Conservation (phyloP, 2,113 vertebrate genomes). For the Albula goreensis region DNA sequence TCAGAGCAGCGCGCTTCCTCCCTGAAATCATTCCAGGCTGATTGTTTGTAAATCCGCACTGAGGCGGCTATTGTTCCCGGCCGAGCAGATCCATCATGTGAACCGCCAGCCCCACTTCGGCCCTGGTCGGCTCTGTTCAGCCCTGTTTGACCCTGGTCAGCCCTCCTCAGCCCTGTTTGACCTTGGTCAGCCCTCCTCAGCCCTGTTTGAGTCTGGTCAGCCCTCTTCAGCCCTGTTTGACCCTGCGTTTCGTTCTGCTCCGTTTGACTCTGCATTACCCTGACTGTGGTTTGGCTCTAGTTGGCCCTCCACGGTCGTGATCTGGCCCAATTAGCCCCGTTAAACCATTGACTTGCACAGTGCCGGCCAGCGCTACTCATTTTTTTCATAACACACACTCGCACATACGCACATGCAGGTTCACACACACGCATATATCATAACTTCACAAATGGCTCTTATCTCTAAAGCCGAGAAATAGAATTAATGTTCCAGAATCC, state of each 20-base stretch:
- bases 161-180: not conserved
- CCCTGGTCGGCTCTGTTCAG: too few relatives aligned
- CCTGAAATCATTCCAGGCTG: slow-evolving; percentile 77
- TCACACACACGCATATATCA: not conserved
- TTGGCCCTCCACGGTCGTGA: too few relatives aligned
- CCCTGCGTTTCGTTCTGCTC: not conserved
- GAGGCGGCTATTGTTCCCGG: slow-evolving; percentile 76
- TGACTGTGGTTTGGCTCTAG: too few relatives aligned
- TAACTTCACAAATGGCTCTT: too few relatives aligned
- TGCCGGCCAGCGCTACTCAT: too few relatives aligned
- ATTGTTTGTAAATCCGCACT: slow-evolving; percentile 82
- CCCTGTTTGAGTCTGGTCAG: not conserved
- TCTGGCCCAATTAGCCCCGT: too few relatives aligned
- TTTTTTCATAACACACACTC: not conserved
- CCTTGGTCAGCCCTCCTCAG: not conserved
- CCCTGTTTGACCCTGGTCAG: not conserved
- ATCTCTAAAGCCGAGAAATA: too few relatives aligned
- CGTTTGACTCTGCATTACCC: too few relatives aligned
- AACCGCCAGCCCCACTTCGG: slow-evolving; percentile 49
- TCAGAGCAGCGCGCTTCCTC: slow-evolving; percentile 84
- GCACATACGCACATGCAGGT: not conserved
- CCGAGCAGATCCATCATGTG: slow-evolving; percentile 72
- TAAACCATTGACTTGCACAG: too few relatives aligned
- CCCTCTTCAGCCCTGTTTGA: not conserved
- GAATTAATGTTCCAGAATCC: too few relatives aligned